Base-by-base conservation (phyloP, 1,140 invertebrate genomes). In the Lordiphosa stackelbergi region DNA sequence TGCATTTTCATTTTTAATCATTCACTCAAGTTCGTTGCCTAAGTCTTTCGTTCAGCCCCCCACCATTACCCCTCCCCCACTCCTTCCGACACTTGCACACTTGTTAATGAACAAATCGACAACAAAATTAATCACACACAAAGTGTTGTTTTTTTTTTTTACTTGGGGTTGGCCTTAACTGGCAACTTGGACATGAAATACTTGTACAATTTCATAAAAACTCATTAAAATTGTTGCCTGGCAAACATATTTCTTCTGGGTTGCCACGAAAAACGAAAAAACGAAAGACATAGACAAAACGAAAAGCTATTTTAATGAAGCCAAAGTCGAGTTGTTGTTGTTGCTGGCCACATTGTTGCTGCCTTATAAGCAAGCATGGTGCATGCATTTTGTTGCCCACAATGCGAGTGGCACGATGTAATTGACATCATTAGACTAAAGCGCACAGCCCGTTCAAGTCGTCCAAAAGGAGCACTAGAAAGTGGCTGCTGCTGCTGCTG, bases 371-470 rank as follows among this genome's bases (percentile, higher is more conserved):
- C 61, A 79, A 70, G 74, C 61, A 68, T 53, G 66, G 7, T 46
- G 61, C 75, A 59, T 78, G 73, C 60, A 78, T 78, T 78, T 46
- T 70, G 74, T 79, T 81, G 74, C 60, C 57, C 66, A 69, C 73
- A 79, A 79, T 77, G 73, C 73, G 74, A 78, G 69, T 79, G 74
- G 65, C 74, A 79, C 73, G 73, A 81, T 78, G 73, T 79, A 79
- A 79, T 79, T 79, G 74, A 79, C 74, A 79, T 79, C 74, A 79
- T 79, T 79, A 79, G 75, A 79, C 71, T 81, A 81, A 79, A 79
- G 74, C 71, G 70, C 75, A 78, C 8, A 43, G 7, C 13, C 12
- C 13, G 40, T 22, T 31, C 62, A 56, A 52, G 9, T 46, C 47
- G 34, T 37, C 62, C 63, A 64, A 59, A 69, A 66, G 61, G 61